A percentile compares a stretch with the other conserved stretches of the same genome.
These are phyloP conservation scores for Drosophila subquinaria DNA, from an alignment of 2,888 invertebrate genomes.

Conservation along the genomic window DNA sequence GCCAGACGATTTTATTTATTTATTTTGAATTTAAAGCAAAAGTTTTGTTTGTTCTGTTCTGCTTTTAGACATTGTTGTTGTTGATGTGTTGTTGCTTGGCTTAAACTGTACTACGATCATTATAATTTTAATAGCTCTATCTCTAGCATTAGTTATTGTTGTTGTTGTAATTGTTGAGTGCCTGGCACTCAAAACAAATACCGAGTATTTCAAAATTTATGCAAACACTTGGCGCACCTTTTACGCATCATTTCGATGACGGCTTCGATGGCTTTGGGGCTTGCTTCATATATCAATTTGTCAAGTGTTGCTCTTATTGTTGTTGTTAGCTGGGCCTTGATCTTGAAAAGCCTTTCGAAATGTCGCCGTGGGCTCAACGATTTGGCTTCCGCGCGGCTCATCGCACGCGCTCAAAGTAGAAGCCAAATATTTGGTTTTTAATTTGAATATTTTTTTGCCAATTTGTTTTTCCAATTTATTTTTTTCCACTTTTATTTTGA, in stretches of 20 bases:
- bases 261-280: constrained; percentile 43
- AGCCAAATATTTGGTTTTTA: constrained; percentile 25
- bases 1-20: constrained; percentile 58
- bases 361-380: constrained; percentile 55
- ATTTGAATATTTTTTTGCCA: constrained; percentile 13
- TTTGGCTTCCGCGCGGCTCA: constrained; percentile 63
- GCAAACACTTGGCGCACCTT: constrained; percentile 72
- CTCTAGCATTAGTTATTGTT: constrained; percentile 34
- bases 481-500: constrained; percentile 17
- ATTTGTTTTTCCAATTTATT: no score
- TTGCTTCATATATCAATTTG: constrained; percentile 70
- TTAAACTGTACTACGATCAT: constrained; percentile 41
- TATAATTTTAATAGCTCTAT: constrained; percentile 51
- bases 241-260: constrained; percentile 66
- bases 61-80: constrained; percentile 38
- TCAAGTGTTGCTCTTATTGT: constrained; percentile 53
- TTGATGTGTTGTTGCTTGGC: constrained; percentile 3
- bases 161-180: constrained; percentile 58
- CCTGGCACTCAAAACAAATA: constrained; percentile 64
- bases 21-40: constrained; percentile 67
- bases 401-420: constrained; percentile 61
- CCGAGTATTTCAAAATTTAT: constrained; percentile 70
- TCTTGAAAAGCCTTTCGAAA: constrained; percentile 80
- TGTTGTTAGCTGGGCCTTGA: constrained; percentile 60
- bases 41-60: constrained; percentile 37